These are phyloP conservation scores for Rotaria magnacalcarata DNA, from an alignment of 2,888 invertebrate genomes.

Conservation along the genomic window DNA sequence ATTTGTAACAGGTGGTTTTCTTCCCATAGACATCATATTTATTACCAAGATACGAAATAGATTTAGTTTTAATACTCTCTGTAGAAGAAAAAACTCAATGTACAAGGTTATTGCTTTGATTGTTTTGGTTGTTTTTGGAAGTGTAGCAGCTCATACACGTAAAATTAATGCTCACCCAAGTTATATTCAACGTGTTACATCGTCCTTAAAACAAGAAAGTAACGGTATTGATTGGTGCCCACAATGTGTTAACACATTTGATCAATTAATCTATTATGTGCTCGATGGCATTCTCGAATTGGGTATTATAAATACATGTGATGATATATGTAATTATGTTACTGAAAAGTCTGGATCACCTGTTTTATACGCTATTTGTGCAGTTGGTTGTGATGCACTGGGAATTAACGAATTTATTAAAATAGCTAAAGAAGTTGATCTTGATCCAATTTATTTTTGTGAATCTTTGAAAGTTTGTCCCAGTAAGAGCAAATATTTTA, in stretches of 20 bases:
- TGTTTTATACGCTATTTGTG: conserved; percentile 49
- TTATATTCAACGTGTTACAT: neutral
- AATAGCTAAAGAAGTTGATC: conserved; percentile 51
- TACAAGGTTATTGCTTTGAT: neutral
- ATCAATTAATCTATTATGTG: conserved; percentile 51
- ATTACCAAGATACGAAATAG: no score
- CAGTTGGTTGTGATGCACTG: conserved; percentile 51
- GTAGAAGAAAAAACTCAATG: no score
- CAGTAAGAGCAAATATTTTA: neutral
- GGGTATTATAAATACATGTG: conserved; percentile 52
- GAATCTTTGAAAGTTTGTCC: conserved; percentile 51
- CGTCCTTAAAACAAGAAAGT: neutral
- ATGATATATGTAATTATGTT: conserved; percentile 49
- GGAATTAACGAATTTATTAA: conserved; percentile 53
- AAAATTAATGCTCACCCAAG: neutral
- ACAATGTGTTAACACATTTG: conserved; percentile 52
- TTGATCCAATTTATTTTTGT: conserved; percentile 53
- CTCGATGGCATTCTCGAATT: conserved; percentile 52
- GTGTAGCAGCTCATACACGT: neutral
- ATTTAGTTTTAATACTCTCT: no score
- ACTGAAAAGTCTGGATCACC: conserved; percentile 50
- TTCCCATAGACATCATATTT: no score
- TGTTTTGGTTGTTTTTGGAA: neutral
- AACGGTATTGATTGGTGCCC: conserved; percentile 51
- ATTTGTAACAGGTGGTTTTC: no score